Evolutionary conservation across 2,888 invertebrate species (phyloP), one percentile per base, ranked within the genome.

Genomic region (Pollenia labialis): DNA sequence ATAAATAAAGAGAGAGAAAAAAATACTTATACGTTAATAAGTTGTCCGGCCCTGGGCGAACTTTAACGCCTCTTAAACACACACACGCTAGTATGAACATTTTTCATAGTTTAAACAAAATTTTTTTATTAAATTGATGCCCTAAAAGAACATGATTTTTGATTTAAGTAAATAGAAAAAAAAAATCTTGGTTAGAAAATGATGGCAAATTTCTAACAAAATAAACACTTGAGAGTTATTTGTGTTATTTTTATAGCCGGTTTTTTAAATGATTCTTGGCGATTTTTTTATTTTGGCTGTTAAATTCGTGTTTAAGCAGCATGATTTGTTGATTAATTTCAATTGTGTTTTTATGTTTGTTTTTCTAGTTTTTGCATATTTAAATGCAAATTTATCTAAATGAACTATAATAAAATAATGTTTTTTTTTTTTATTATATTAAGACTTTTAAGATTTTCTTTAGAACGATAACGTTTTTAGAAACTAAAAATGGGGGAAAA

Each of bases 331-430:
- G 74, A 75, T 68, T 68, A 66, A 64, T 74, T 79, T 48, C 46
- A n/a, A 46, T 50, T 64, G 32, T 23, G 44, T 14, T 23, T 60
- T 56, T 32, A 0, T 58, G 14, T 58, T 60, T n/a, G 32, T 32
- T 32, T 32, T 32, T 32, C 6, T 6, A 6, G 32, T 77, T 48
- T 52, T 52, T 66, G 62, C 46, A 77, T 50, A 84, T 79, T 68
- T 64, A 50, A 80, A 81, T 81, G 72, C 68, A 66, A 58, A 74
- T 74, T 81, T 81, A 50, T 54, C 42, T 81, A 72, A 81, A 81
- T 81, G 81, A 72, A 72, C 40, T 72, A 66, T 72, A 62, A 81
- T 71, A 81, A 71, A 81, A 72, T 72, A 72, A 56, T 68, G 32
- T 68, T 64, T 68, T 16, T 71, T 50, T 56, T 32, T 32, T 32